Conservation (phyloP, 2,888 invertebrate species). For the Andrena minutula region DNA sequence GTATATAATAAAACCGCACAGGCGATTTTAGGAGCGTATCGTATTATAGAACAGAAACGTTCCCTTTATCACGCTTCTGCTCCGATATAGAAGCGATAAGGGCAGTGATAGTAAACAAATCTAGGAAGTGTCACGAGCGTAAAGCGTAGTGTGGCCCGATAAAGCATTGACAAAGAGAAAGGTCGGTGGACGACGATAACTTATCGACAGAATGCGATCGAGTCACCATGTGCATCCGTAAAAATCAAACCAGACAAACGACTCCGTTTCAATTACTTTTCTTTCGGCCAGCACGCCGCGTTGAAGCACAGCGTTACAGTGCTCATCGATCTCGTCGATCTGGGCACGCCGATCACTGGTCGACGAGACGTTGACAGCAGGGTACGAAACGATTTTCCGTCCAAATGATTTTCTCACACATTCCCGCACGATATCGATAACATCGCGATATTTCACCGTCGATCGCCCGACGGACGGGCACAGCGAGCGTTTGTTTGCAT, state of each 20-base stretch:
- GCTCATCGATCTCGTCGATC: conserved; percentile 33
- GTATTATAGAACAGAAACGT: neutral
- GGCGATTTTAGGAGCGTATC: neutral
- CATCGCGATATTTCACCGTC: neutral
- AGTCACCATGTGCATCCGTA: conserved; percentile 12
- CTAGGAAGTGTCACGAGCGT: conserved; percentile 43
- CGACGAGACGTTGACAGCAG: neutral
- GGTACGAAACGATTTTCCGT: neutral
- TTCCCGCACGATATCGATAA: neutral
- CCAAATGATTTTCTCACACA: conserved; percentile 9
- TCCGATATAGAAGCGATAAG: conserved; percentile 15
- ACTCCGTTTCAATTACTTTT: conserved; percentile 48
- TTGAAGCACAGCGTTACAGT: conserved; percentile 14
- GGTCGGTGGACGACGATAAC: conserved; percentile 38
- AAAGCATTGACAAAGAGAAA: conserved; percentile 19
- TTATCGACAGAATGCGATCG: conserved; percentile 27
- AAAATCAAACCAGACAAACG: conserved; percentile 48
- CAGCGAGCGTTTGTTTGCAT: conserved; percentile 1
- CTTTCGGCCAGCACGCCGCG: conserved; percentile 22
- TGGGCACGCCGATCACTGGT: neutral
- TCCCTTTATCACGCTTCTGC: neutral
- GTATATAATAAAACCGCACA: too few relatives aligned
- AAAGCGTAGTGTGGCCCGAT: conserved; percentile 7
- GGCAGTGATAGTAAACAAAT: conserved; percentile 29
- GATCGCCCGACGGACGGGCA: neutral